These are phyloP conservation scores for Lipotes vexillifer DNA, from an alignment of 2,113 vertebrate genomes.

Conservation along the genomic window DNA sequence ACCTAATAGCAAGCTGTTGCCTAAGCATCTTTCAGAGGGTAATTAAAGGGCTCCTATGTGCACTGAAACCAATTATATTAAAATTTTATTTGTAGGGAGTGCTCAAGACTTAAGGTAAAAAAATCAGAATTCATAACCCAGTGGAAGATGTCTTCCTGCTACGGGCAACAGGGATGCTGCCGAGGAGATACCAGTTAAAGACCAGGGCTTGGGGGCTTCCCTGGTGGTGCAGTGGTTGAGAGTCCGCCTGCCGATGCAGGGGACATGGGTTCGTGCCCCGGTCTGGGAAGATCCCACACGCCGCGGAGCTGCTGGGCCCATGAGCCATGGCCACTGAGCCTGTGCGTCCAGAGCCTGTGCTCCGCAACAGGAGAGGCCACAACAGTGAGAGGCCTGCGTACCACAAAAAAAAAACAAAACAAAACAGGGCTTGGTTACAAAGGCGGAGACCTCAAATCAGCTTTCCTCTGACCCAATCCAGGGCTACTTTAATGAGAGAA, in stretches of 20 bases:
- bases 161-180: not conserved
- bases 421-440: not conserved
- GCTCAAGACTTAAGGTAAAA: not conserved
- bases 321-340: too few relatives aligned
- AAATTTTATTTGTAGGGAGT: slow-evolving; percentile 41
- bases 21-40: slow-evolving; percentile 55
- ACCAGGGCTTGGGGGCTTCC: not conserved
- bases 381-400: too few relatives aligned
- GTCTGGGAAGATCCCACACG: too few relatives aligned
- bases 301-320: too few relatives aligned
- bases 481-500: slow-evolving; percentile 54
- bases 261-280: too few relatives aligned
- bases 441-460: not conserved
- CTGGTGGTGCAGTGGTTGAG: too few relatives aligned
- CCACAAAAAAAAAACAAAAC: too few relatives aligned
- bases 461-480: not conserved
- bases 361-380: too few relatives aligned
- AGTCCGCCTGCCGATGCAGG: too few relatives aligned
- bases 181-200: not conserved
- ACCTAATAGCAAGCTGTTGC: slow-evolving; percentile 65
- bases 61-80: slow-evolving; percentile 39
- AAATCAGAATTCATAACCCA: not conserved
- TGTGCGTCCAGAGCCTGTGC: too few relatives aligned
- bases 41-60: slow-evolving; percentile 54
- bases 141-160: not conserved